A percentile compares a stretch with the other conserved stretches of the same genome.
Evolutionary conservation across 2,888 invertebrate genomes (phyloP).

Genomic region (Tubulanus polymorphus): DNA sequence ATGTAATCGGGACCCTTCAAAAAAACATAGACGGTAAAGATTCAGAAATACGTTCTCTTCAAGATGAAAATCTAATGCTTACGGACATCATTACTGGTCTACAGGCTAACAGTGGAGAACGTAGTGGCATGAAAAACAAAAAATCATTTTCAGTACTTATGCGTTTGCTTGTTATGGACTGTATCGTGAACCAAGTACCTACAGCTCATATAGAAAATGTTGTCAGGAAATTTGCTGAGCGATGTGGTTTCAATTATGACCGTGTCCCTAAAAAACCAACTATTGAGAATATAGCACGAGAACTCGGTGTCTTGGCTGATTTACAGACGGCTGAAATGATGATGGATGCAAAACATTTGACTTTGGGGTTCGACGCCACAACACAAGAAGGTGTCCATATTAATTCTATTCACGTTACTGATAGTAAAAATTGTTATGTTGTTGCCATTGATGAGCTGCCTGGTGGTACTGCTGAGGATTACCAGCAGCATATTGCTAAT

Average conservation of each 20-base stretch:
- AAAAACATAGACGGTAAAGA: no score
- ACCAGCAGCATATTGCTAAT: slow-evolving; percentile 13
- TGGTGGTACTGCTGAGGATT: slow-evolving; percentile 21
- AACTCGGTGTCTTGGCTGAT: slow-evolving; percentile 12
- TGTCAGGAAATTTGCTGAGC: slow-evolving; percentile 3
- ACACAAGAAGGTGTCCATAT: slow-evolving; percentile 19
- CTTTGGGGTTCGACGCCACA: slow-evolving; percentile 17
- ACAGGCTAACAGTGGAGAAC: no score
- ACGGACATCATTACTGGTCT: no score
- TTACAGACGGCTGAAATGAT: slow-evolving; percentile 11
- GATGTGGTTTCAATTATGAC: slow-evolving; percentile 3
- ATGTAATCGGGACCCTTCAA: no score
- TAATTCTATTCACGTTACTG: slow-evolving; percentile 17
- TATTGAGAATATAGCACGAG: slow-evolving; percentile 9
- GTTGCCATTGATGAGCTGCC: slow-evolving; percentile 18
- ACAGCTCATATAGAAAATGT: slow-evolving; percentile 7
- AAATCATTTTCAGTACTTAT: slow-evolving; percentile 6
- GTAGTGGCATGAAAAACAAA: no score
- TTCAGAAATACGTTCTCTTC: no score
- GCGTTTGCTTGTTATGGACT: slow-evolving; percentile 7
- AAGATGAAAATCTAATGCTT: no score
- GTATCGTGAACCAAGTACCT: slow-evolving; percentile 11
- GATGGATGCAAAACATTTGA: slow-evolving; percentile 8
- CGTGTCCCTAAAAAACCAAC: slow-evolving; percentile 9
- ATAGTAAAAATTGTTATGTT: slow-evolving; percentile 6